Evolutionary conservation across 1,140 invertebrate genomes (phyloP).

Genomic region (Drosophila ambigua): DNA sequence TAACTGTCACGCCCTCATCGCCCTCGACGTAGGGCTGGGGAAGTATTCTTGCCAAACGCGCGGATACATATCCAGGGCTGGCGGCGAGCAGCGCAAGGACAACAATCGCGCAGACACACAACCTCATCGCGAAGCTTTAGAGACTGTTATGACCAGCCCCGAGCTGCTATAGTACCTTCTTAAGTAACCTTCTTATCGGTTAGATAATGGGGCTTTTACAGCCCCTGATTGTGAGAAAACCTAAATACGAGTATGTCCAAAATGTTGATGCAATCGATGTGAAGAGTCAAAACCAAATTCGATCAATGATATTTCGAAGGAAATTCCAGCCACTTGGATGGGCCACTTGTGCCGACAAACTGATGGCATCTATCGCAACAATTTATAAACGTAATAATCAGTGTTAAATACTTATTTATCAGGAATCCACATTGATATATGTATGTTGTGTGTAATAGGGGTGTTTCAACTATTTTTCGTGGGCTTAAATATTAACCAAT

Average conservation of each 20-base stretch:
- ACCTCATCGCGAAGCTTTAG: slow-evolving; percentile 49
- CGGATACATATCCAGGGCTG: slow-evolving; percentile 10
- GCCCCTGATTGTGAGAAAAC: slow-evolving; percentile 2
- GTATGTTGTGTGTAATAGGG: too few species aligned
- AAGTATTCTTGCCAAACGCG: slow-evolving; percentile 44
- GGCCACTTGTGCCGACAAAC: slow-evolving; percentile 20
- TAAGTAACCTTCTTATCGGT: slow-evolving; percentile 39
- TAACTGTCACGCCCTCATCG: slow-evolving; percentile 55
- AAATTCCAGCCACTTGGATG: slow-evolving; percentile 5
- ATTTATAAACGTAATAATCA: slow-evolving; percentile 27
- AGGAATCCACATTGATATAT: background rate
- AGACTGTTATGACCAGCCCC: slow-evolving; percentile 28
- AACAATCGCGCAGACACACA: slow-evolving; percentile 34
- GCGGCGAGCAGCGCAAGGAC: slow-evolving; percentile 52
- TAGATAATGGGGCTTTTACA: slow-evolving; percentile 27
- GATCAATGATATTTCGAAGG: slow-evolving; percentile 32
- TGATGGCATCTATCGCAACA: slow-evolving; percentile 20
- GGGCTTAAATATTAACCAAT: too few species aligned
- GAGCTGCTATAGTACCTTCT: slow-evolving; percentile 16
- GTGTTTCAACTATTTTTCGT: too few species aligned
- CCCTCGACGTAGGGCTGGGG: slow-evolving; percentile 43
- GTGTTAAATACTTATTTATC: background rate
- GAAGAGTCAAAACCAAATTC: background rate
- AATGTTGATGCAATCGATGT: slow-evolving; percentile 14
- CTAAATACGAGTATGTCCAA: background rate